Base-by-base conservation (phyloP, 2,888 invertebrate genomes). In the Epinotia demarniana region DNA sequence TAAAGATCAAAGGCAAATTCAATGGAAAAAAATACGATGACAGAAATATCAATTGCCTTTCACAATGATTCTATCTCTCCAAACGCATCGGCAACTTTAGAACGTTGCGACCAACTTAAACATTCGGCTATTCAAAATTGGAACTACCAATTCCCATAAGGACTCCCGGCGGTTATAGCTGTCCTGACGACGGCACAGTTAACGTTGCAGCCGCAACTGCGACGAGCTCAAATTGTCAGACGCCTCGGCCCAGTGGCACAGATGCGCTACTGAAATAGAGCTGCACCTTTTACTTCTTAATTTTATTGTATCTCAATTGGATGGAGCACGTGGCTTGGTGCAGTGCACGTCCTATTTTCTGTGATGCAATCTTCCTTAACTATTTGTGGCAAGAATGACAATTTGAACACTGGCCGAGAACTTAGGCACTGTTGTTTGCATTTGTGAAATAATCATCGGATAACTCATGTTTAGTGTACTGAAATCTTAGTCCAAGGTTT, bases 161-260 rank as follows among this genome's bases (percentile, higher is more conserved):
- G 27, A 57, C 1, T 63, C 23, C 18, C 39, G 13, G 43, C 43
- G 23, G 55, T 12, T 27, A 12, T 43, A 58, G 57, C 63, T 57
- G 27, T n/a, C 12, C 58, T 39, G n/a, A 13, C 43, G 43, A 66
- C 43, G 64, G 43, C 39, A 75, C 55, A 27, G 60, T 60, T 58
- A 75, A 23, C 62, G 16, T 64, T 33, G 72, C 13, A n/a, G 33
- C 16, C 2, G 18, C 77, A 81, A 79, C 75, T 77, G 68, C 81
- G 80, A 79, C 85, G 82, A 88, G 87, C 86, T 89, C 86, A 89
- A 90, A 90, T 90, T 88, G 90, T 85, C 87, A 88, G 91, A 88
- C 89, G 86, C 82, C 85, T 84, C 88, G 92, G 78, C 89, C 89
- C 79, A 92, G 85, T 93, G 91, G 92, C 93, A 92, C 88, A 90